Evolutionary conservation across 2,888 invertebrate species (phyloP).

Genomic region (Listrodromus nycthemerus): DNA sequence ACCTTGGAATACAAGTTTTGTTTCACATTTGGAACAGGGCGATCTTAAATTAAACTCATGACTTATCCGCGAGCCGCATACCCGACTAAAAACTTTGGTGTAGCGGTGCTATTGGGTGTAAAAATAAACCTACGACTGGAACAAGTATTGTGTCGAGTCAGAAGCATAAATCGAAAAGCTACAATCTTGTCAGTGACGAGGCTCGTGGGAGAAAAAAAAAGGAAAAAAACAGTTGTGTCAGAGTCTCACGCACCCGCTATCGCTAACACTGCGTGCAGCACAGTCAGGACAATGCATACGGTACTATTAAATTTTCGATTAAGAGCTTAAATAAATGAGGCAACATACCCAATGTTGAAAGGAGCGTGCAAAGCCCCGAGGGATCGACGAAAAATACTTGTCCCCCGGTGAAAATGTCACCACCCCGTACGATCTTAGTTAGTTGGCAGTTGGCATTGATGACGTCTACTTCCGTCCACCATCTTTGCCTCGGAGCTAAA

Average conservation of each 20-base stretch:
- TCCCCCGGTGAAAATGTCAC: slow-evolving; percentile 75
- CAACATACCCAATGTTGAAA: slow-evolving; percentile 76
- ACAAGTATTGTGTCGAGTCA: not conserved
- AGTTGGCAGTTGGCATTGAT: slow-evolving; percentile 83
- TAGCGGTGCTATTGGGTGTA: not conserved
- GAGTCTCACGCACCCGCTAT: slow-evolving; percentile 7
- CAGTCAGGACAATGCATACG: slow-evolving; percentile 14
- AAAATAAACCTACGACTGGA: slow-evolving; percentile 7
- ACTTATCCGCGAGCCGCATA: not conserved
- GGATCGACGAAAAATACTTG: slow-evolving; percentile 75
- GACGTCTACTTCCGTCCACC: slow-evolving; percentile 83
- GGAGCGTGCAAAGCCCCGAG: slow-evolving; percentile 66
- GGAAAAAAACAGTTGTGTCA: slow-evolving; percentile 13
- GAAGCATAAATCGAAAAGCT: slow-evolving; percentile 13
- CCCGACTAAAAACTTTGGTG: slow-evolving; percentile 8
- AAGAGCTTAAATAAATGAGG: slow-evolving; percentile 39
- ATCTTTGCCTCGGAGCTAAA: slow-evolving; percentile 71
- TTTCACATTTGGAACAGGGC: slow-evolving; percentile 35
- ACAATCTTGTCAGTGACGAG: not conserved
- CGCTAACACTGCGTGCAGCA: not conserved
- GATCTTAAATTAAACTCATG: slow-evolving; percentile 44
- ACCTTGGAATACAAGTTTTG: slow-evolving; percentile 27
- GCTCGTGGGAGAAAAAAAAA: not conserved
- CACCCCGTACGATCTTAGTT: slow-evolving; percentile 75
- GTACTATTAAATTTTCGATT: slow-evolving; percentile 42